These are phyloP conservation scores for Sebastes trivittatus DNA, from an alignment of 2,797 vertebrate genomes.

Conservation along the genomic window DNA sequence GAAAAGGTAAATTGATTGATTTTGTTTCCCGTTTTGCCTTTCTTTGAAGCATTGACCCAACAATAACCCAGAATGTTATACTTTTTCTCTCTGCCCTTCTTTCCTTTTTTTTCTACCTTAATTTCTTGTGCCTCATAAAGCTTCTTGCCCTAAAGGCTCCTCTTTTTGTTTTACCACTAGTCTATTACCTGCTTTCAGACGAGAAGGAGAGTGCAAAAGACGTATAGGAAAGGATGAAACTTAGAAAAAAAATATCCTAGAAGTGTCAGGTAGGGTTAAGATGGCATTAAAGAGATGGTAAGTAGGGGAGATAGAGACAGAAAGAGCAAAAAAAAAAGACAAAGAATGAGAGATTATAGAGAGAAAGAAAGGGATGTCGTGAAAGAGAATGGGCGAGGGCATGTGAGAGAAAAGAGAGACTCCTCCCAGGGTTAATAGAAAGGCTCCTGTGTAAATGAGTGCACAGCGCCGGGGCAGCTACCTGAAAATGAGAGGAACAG, in stretches of 20 bases:
- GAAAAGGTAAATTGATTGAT: slow-evolving; percentile 46
- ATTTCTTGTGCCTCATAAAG: slow-evolving; percentile 49
- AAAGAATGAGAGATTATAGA: slow-evolving; percentile 2
- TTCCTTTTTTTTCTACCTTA: not conserved
- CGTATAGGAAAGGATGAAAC: not conserved
- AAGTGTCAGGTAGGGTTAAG: slow-evolving; percentile 1
- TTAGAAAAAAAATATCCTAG: not conserved
- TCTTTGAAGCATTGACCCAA: slow-evolving; percentile 14
- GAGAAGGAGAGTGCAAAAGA: not conserved
- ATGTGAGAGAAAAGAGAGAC: slow-evolving; percentile 4
- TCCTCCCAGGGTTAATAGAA: slow-evolving; percentile 67
- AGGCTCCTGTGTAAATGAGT: slow-evolving; percentile 66
- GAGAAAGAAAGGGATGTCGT: not conserved
- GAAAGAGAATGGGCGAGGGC: not conserved
- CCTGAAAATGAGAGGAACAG: slow-evolving; percentile 45
- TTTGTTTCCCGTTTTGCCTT: slow-evolving; percentile 23
- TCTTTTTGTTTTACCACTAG: slow-evolving; percentile 37
- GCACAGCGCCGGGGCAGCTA: slow-evolving; percentile 45
- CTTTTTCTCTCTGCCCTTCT: not conserved
- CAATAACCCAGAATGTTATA: slow-evolving; percentile 17
- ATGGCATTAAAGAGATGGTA: not conserved
- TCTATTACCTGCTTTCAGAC: slow-evolving; percentile 36
- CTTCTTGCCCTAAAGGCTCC: slow-evolving; percentile 27
- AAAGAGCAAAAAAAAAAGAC: not conserved
- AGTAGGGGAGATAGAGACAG: not conserved